A percentile compares a stretch with the other conserved stretches of the same genome.
These are phyloP conservation scores for Bombycilla garrulus DNA, from an alignment of 2,113 vertebrate genomes.

Conservation along the genomic window DNA sequence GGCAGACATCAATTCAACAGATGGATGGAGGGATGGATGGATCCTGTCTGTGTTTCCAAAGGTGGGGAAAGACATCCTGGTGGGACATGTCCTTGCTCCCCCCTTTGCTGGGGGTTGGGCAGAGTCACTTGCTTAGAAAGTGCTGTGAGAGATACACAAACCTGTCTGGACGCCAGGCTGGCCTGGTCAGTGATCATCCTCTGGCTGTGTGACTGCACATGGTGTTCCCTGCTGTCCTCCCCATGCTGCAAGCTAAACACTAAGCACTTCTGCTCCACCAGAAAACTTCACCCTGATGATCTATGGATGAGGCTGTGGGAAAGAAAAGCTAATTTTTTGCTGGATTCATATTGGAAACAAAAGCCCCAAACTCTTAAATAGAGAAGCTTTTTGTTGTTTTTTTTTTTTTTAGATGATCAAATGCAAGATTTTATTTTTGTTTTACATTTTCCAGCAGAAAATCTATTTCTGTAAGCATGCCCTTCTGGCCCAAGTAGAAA, in stretches of 20 bases:
- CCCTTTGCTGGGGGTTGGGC: background rate
- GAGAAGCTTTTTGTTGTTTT: background rate
- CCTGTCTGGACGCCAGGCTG: background rate
- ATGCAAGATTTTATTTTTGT: background rate
- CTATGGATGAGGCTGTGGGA: background rate
- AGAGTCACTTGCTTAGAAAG: background rate
- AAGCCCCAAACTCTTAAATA: background rate
- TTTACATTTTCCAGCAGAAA: background rate
- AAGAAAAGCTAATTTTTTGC: background rate
- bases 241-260: background rate
- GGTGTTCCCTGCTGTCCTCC: background rate
- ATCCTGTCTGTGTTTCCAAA: background rate
- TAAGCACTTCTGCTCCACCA: background rate
- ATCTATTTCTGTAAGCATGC: background rate
- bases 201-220: fast-evolving
- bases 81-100: background rate
- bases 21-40: background rate
- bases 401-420: background rate
- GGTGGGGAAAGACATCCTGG: background rate
- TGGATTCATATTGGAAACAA: background rate
- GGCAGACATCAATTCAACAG: background rate
- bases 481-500: background rate
- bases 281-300: background rate
- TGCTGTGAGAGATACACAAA: background rate
- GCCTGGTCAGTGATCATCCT: background rate